A percentile compares a stretch with the other conserved stretches of the same genome.
phyloP scores from a whole-genome alignment of 1,140 invertebrate species.

The Pseudomyrmex concolor region DNA sequence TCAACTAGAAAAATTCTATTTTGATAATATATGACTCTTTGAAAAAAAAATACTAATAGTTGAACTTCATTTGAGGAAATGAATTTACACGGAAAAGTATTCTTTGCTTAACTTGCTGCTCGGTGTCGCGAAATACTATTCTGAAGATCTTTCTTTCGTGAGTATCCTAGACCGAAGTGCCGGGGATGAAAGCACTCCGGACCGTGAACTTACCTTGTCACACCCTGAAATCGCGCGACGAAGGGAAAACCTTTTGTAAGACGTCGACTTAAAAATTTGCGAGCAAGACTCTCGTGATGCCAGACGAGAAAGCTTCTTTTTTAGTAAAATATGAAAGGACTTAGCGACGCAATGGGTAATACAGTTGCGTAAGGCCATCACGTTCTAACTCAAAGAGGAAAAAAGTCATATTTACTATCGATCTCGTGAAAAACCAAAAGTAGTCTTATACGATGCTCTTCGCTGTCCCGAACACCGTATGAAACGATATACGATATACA shows the following conservation, averaged over 20 bases:
- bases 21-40: neutral
- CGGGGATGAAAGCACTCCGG: slow-evolving; percentile 23
- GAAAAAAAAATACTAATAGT: neutral
- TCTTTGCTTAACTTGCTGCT: neutral
- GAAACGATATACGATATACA: neutral
- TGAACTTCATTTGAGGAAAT: neutral
- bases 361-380: slow-evolving; percentile 31
- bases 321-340: slow-evolving; percentile 14
- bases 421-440: slow-evolving; percentile 31
- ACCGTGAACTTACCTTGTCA: slow-evolving; percentile 38
- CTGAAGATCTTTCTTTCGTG: neutral
- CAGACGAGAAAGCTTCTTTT: slow-evolving; percentile 12
- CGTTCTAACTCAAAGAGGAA: slow-evolving; percentile 18
- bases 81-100: neutral
- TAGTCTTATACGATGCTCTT: slow-evolving; percentile 23
- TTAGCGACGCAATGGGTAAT: slow-evolving; percentile 13
- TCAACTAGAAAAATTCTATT: neutral
- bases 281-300: slow-evolving; percentile 30
- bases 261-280: slow-evolving; percentile 51
- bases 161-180: slow-evolving; percentile 16
- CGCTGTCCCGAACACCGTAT: slow-evolving; percentile 7
- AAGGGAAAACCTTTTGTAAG: slow-evolving; percentile 1
- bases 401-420: neutral
- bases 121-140: neutral
- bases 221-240: slow-evolving; percentile 20